Conservation (phyloP, 2,888 invertebrate species). For the Cantharis nigra region DNA sequence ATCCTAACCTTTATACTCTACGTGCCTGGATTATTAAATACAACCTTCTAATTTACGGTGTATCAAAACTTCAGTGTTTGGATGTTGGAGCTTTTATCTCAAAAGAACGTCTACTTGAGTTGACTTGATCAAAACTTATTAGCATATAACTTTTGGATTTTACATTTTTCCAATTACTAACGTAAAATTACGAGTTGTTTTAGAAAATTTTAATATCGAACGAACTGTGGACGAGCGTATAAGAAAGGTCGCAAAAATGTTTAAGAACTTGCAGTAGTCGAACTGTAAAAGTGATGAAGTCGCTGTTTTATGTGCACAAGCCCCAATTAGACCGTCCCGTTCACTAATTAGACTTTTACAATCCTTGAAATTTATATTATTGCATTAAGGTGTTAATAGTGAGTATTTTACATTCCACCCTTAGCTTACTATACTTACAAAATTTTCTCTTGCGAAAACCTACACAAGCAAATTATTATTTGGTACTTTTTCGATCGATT, state of each 20-base stretch:
- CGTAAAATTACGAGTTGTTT: neutral
- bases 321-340: conserved; percentile 40
- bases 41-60: conserved; percentile 46
- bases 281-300: conserved; percentile 26
- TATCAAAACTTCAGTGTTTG: conserved; percentile 35
- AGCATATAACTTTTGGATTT: neutral
- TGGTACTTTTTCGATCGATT: neutral
- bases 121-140: conserved; percentile 8
- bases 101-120: conserved; percentile 8
- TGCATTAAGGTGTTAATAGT: conserved; percentile 38
- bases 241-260: neutral
- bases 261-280: conserved; percentile 13
- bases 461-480: neutral
- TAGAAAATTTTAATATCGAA: neutral
- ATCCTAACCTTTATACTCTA: conserved; percentile 45
- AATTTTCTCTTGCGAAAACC: neutral
- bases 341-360: conserved; percentile 44
- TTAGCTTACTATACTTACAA: conserved; percentile 12
- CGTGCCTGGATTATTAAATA: conserved; percentile 46
- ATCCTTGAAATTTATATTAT: conserved; percentile 42
- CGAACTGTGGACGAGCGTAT: neutral
- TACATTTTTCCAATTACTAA: neutral
- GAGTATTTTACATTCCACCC: conserved; percentile 37
- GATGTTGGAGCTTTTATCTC: conserved; percentile 18
- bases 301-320: conserved; percentile 32